Percentiles rank a stretch among this genome's conserved stretches.
These are phyloP conservation scores for Anser brachyrhynchus DNA, from an alignment of 2,113 vertebrate genomes.

Conservation along the genomic window DNA sequence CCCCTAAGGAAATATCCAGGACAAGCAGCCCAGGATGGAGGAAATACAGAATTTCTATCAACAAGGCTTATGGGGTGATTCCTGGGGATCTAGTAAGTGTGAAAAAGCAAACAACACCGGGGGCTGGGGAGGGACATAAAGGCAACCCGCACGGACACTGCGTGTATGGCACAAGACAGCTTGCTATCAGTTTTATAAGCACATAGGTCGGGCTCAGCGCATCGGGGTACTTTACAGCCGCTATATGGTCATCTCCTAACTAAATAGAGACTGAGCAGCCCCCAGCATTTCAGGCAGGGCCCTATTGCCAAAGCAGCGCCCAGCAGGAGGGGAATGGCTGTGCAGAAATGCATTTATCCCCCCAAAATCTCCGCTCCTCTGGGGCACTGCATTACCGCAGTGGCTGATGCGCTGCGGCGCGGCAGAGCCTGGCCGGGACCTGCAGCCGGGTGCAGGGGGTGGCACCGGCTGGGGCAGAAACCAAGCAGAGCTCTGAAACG, in stretches of 20 bases:
- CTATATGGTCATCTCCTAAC: not conserved
- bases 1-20: not conserved
- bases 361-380: not conserved
- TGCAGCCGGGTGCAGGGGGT: accelerated
- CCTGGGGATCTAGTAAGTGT: not conserved
- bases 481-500: not conserved
- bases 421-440: not conserved
- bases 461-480: not conserved
- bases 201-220: accelerated
- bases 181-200: not conserved
- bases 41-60: not conserved
- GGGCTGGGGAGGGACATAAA: not conserved
- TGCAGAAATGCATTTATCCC: not conserved
- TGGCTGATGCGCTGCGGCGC: not conserved
- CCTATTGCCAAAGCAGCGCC: not conserved
- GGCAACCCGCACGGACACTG: accelerated
- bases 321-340: not conserved
- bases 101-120: not conserved
- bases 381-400: not conserved
- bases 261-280: not conserved
- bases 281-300: accelerated
- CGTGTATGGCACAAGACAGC: too few relatives aligned
- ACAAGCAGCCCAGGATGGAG: not conserved
- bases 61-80: accelerated
- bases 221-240: accelerated